Conservation (phyloP, 2,888 invertebrate genomes). For the Thereva unica region DNA sequence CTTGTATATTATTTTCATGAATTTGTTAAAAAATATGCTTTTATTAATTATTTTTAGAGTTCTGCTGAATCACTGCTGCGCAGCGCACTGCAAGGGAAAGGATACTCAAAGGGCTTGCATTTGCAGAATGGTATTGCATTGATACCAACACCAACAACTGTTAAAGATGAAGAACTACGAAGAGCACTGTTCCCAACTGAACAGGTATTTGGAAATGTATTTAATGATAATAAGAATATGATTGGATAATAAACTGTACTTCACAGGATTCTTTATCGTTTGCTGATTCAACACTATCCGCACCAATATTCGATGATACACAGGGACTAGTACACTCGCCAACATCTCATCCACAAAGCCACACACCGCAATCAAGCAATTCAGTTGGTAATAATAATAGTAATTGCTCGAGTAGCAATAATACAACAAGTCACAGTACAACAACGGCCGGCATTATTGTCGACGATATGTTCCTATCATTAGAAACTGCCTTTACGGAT, state of each 20-base stretch:
- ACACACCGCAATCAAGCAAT: conserved; percentile 43
- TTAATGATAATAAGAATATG: background rate
- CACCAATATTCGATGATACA: conserved; percentile 56
- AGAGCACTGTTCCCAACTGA: conserved; percentile 62
- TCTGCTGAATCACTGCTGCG: conserved; percentile 74
- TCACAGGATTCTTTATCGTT: conserved; percentile 53
- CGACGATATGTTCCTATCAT: conserved; percentile 59
- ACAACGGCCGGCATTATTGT: conserved; percentile 53
- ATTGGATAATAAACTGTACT: background rate
- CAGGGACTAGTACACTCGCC: conserved; percentile 45
- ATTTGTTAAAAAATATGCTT: conserved; percentile 45
- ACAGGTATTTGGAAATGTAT: conserved; percentile 46
- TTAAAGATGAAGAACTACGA: conserved; percentile 65
- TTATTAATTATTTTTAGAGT: conserved; percentile 48
- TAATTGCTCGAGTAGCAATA: conserved; percentile 40
- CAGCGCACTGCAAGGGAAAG: conserved; percentile 83
- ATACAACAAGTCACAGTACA: conserved; percentile 38
- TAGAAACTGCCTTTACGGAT: conserved; percentile 64
- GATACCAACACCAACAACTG: conserved; percentile 52
- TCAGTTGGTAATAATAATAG: conserved; percentile 42
- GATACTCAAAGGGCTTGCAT: conserved; percentile 57
- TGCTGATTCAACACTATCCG: conserved; percentile 55
- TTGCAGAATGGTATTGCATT: conserved; percentile 56
- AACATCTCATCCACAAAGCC: conserved; percentile 40
- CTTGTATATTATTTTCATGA: background rate